Base-by-base conservation (phyloP, 92 coral and sea anemone species). In the Paragorgia papillata region DNA sequence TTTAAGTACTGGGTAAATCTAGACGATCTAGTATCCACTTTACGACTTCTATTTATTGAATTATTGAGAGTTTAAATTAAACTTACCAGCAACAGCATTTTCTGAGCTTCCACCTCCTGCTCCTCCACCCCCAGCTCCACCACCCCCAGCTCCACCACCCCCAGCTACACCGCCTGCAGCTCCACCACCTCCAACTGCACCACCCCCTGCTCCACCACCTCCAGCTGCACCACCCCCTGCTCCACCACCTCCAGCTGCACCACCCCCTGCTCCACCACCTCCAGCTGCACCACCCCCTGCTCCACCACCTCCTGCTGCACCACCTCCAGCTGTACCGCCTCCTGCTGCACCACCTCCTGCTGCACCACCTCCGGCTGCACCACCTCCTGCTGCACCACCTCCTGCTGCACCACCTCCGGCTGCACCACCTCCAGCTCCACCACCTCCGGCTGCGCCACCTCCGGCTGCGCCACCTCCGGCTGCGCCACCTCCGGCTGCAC, bases 51-150 rank as follows among this genome's bases (percentile, higher is more conserved):
- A n/a, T n/a, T n/a, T n/a, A n/a, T n/a, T n/a, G n/a, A n/a, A n/a
- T n/a, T n/a, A n/a, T n/a, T n/a, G n/a, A n/a, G n/a, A 41, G 56
- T 66, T 44, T 26, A 49, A 27, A 18, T 46, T 1, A 18, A 9
- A 26, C 75, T 22, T 44, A 68, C 79, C 85, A 8, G 58, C 78
- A 13, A 62, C 88, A 19, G 37, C 84, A 25, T 32, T 68, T 7
- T 56, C 53, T 17, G 57, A 79, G 2, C 66, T 60, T 12, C 1
- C 69, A 7, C 58, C 65, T 6, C 55, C 84, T 18, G 62, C 84
- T 8, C 55, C 88, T 5, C 31, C 84, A n/a, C 40, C 87, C 9
- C n/a, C n/a, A n/a, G 62, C 80, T n/a, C 74, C 87, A 0, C 31
- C 87, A 39, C 53, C 79, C 3, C 30, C 87, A 1, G 24, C 76